Evolutionary conservation across 2,113 vertebrate genomes (phyloP).

Genomic region (Xyrauchen texanus): DNA sequence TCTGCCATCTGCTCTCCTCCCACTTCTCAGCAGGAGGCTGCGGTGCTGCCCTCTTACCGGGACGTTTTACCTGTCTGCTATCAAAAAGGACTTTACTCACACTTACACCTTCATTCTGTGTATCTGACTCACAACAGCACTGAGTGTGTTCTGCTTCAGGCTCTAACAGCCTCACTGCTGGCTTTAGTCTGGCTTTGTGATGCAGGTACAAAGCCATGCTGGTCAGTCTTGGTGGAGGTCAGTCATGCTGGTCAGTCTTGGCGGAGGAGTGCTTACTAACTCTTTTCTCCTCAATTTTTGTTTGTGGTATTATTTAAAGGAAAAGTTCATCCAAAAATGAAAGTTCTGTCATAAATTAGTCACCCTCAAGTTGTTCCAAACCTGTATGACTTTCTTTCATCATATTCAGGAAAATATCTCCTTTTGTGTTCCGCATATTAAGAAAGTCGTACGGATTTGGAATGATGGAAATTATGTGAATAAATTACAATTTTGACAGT

Average conservation of each 20-base stretch:
- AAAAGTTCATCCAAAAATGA: too few relatives aligned
- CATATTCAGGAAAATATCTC: too few relatives aligned
- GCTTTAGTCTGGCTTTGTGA: constrained; percentile 28
- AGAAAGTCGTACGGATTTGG: too few relatives aligned
- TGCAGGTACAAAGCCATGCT: not conserved
- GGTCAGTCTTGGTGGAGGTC: too few relatives aligned
- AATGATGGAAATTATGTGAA: too few relatives aligned
- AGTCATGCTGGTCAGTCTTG: not conserved
- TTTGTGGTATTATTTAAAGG: not conserved
- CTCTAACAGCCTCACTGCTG: not conserved
- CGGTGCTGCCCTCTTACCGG: constrained; percentile 39
- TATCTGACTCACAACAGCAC: not conserved
- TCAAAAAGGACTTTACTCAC: constrained; percentile 29
- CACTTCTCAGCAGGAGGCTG: constrained; percentile 46
- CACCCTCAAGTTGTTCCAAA: too few relatives aligned
- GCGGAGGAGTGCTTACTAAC: not conserved
- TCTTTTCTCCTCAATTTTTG: constrained; percentile 1
- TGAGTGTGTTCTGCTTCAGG: constrained; percentile 1
- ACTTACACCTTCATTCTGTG: not conserved
- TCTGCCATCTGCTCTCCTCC: constrained; percentile 63
- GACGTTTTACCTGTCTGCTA: constrained; percentile 55
- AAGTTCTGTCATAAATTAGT: too few relatives aligned
- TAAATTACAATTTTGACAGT: too few relatives aligned
- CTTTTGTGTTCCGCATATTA: too few relatives aligned
- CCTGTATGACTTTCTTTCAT: too few relatives aligned